Evolutionary conservation across 2,113 vertebrate species (phyloP), one percentile per base, ranked within the genome.

Genomic region (Oncorhynchus mykiss): DNA sequence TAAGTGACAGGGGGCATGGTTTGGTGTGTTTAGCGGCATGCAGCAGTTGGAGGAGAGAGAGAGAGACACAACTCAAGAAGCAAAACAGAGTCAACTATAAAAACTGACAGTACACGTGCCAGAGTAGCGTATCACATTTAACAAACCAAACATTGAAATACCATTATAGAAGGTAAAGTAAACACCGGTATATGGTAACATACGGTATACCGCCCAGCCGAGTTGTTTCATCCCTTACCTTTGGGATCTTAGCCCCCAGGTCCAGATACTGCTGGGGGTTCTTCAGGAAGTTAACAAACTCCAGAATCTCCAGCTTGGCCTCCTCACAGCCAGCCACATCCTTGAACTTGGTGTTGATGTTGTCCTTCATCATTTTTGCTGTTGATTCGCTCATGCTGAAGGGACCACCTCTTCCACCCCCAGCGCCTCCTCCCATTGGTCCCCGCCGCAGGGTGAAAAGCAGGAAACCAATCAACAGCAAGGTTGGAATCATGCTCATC

Each of bases 261-360:
- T 93, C 90, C 74, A 87, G 87, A 78, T 91, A 93, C 12, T 93
- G 90, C 77, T 90, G 90, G 20, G 91, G 93, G 72, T 92, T 93
- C 80, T 92, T 93, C 29, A 93, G 78, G 78, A 93, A 92, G 82
- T 92, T 92, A 31, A 93, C 93, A 62, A 93, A 93, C 75, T 93
- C 92, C 80, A 91, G 83, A 29, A 92, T 91, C 83, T 94, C 93
- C 78, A 93, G 51, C 66, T 90, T 93, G 67, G 92, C 92, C 64
- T 93, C 92, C 80, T 93, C 91, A 1, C 92, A 93, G 51, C 92
- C 91, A 2, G 90, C 92, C 29, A 91, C 91, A 3, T 92, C 92
- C 20, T 86, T 88, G 75, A 92, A 93, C 57, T 84, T 80, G 27
- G 92, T 76, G 0, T 85, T 76, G 0, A 88, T 83, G 20, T 76